These are phyloP conservation scores for Scaptodrosophila latifasciaeformis DNA, from an alignment of 2,888 invertebrate species.

Conservation along the genomic window DNA sequence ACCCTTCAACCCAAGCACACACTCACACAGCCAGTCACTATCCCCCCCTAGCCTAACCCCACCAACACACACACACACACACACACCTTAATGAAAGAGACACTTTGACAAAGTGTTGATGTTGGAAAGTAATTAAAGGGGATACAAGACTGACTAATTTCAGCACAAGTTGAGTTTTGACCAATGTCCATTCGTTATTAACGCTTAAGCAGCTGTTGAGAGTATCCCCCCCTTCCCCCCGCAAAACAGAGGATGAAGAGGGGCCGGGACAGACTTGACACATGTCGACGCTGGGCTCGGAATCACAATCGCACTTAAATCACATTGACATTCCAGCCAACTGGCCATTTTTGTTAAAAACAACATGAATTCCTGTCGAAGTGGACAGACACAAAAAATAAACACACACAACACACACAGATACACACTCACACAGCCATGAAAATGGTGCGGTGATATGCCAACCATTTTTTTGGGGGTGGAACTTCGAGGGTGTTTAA, in stretches of 20 bases:
- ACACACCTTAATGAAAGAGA: constrained; percentile 56
- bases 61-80: constrained; percentile 5
- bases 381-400: neutral
- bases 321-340: constrained; percentile 51
- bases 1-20: constrained; percentile 9
- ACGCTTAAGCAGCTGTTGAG: constrained; percentile 64
- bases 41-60: neutral
- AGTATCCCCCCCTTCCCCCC: too few species aligned
- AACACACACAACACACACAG: constrained; percentile 10
- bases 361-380: constrained; percentile 1
- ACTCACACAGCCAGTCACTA: constrained; percentile 2
- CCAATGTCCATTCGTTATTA: constrained; percentile 73
- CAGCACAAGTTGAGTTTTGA: constrained; percentile 60
- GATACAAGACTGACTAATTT: constrained; percentile 69
- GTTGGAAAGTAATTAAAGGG: constrained; percentile 72
- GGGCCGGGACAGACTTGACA: constrained; percentile 43
- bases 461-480: constrained; percentile 28
- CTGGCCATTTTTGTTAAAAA: constrained; percentile 33
- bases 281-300: constrained; percentile 30
- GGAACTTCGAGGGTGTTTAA: constrained; percentile 48
- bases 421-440: constrained; percentile 3
- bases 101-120: constrained; percentile 73
- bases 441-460: neutral
- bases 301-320: constrained; percentile 36
- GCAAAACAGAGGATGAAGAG: too few species aligned